A percentile compares a stretch with the other conserved stretches of the same genome.
Evolutionary conservation across 1,140 invertebrate species (phyloP).

Genomic region (Danaus melanippus): DNA sequence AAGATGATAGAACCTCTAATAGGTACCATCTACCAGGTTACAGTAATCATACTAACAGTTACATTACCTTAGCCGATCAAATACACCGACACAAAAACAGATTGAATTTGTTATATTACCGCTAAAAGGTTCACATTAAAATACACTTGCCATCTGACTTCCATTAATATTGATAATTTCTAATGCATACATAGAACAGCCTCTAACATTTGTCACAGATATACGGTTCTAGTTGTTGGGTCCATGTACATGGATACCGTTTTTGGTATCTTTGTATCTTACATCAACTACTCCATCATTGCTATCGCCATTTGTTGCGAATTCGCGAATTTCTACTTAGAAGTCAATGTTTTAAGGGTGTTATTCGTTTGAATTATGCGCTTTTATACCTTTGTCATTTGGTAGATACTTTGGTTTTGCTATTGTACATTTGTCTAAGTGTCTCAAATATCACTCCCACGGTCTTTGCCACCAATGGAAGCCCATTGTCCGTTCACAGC

Average conservation of each 20-base stretch:
- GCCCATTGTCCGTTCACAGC: conserved; percentile 45
- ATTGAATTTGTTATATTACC: conserved; percentile 13
- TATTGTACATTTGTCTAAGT: conserved; percentile 33
- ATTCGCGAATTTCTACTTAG: conserved; percentile 1
- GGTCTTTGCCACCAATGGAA: conserved; percentile 41
- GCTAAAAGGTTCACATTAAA: conserved; percentile 4
- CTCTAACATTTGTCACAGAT: conserved; percentile 31
- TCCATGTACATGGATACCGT: conserved; percentile 33
- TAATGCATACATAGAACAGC: conserved; percentile 14
- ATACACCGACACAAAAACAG: conserved; percentile 13
- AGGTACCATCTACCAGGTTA: conserved; percentile 28
- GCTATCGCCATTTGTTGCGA: conserved; percentile 17
- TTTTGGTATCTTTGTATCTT: conserved; percentile 32
- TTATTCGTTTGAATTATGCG: conserved; percentile 10
- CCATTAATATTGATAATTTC: conserved; percentile 7
- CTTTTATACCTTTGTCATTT: conserved; percentile 20
- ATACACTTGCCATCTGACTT: conserved; percentile 5
- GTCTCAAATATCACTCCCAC: conserved; percentile 51
- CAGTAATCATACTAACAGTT: conserved; percentile 44
- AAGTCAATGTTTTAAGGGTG: conserved; percentile 13
- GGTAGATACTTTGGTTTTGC: conserved; percentile 25
- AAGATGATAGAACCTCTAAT: conserved; percentile 42
- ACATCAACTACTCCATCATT: conserved; percentile 21
- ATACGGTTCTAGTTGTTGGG: conserved; percentile 28
- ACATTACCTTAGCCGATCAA: conserved; percentile 33